Evolutionary conservation across 2,113 vertebrate genomes (phyloP).

Genomic region (Pleuronectes platessa): DNA sequence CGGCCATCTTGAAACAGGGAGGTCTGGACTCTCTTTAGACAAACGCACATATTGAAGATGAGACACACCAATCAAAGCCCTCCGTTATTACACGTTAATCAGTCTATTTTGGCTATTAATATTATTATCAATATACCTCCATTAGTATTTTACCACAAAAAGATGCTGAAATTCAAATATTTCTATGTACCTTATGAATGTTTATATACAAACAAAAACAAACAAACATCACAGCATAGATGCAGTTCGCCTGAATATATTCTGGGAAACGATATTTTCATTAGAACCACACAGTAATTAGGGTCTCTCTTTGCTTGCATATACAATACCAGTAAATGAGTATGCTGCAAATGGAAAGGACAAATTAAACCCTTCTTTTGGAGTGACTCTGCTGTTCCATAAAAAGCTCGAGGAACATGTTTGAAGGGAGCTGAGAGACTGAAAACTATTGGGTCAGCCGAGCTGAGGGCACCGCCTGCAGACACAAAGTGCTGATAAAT

Average conservation of each 20-base stretch:
- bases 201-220: constrained; percentile 4
- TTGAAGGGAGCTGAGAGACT: constrained; percentile 11
- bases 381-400: constrained; percentile 13
- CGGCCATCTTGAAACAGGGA: constrained; percentile 25
- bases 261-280: constrained; percentile 39
- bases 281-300: constrained; percentile 74
- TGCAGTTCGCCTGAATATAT: constrained; percentile 64
- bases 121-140: constrained; percentile 39
- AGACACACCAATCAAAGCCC: constrained; percentile 17
- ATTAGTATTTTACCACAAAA: constrained; percentile 56
- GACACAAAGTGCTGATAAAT: constrained; percentile 50
- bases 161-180: constrained; percentile 57
- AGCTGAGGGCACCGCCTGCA: constrained; percentile 25
- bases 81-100: constrained; percentile 46
- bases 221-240: constrained; percentile 58
- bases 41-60: background rate
- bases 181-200: constrained; percentile 65
- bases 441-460: constrained; percentile 13
- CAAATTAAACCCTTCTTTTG: constrained; percentile 27
- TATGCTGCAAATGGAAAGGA: constrained; percentile 38
- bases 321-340: constrained; percentile 48
- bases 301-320: constrained; percentile 79
- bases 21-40: constrained; percentile 14
- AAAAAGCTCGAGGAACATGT: constrained; percentile 35
- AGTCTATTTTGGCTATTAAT: constrained; percentile 48